Conservation (phyloP, 64 coral and sea anemone species). For the Cladopsammia gracilis region DNA sequence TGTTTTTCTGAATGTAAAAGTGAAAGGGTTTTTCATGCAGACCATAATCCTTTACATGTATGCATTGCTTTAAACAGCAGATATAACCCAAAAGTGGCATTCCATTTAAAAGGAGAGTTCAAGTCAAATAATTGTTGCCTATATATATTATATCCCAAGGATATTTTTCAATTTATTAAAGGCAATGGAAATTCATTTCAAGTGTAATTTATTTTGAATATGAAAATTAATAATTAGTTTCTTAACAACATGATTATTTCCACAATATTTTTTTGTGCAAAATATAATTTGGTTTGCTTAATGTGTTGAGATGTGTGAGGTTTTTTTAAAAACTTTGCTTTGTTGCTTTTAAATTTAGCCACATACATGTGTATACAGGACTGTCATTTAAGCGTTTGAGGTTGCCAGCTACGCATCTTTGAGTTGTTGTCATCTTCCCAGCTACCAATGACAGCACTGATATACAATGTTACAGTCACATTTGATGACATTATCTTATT, state of each 20-base stretch:
- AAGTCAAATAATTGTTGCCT: not conserved
- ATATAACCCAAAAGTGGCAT: not conserved
- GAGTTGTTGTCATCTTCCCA: too few relatives aligned
- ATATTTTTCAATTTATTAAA: not conserved
- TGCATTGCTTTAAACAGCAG: not conserved
- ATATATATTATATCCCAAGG: constrained; percentile 11
- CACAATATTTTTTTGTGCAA: not conserved
- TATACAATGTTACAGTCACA: too few relatives aligned
- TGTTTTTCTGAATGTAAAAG: not conserved
- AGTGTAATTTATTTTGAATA: constrained; percentile 6
- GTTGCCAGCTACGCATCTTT: too few relatives aligned
- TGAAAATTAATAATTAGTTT: not conserved
- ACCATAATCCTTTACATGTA: not conserved
- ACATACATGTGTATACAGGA: too few relatives aligned
- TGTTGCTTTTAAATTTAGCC: too few relatives aligned
- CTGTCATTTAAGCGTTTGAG: too few relatives aligned
- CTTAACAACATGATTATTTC: not conserved
- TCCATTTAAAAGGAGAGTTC: not conserved
- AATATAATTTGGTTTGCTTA: too few relatives aligned
- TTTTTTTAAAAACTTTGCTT: too few relatives aligned
- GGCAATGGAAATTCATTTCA: too few relatives aligned
- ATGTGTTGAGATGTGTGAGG: too few relatives aligned
- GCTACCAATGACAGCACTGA: too few relatives aligned
- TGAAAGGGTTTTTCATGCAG: not conserved
- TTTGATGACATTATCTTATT: too few relatives aligned